A percentile compares a stretch with the other conserved stretches of the same genome.
Evolutionary conservation across 1,140 invertebrate genomes (phyloP).

Genomic region (Brachionus asplanchnoidis): DNA sequence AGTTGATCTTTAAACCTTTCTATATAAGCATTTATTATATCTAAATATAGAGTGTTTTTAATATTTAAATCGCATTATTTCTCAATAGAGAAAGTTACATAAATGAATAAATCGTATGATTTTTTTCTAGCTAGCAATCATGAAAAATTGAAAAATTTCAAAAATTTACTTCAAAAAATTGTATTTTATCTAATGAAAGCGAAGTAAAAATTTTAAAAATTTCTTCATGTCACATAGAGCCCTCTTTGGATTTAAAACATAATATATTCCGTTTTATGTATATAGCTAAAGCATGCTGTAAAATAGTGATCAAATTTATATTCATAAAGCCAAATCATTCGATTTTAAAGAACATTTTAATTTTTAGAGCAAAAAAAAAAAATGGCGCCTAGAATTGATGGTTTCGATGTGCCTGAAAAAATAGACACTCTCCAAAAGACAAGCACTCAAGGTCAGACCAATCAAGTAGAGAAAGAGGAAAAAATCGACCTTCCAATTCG

Average conservation of each 20-base stretch:
- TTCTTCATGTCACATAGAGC: neutral
- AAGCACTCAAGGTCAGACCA: neutral
- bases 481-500: constrained; percentile 83
- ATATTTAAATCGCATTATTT: neutral
- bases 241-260: neutral
- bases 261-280: neutral
- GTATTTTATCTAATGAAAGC: neutral
- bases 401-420: neutral
- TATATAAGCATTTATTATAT: neutral
- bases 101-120: neutral
- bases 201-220: neutral
- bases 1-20: neutral
- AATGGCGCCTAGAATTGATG: constrained; percentile 37
- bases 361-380: constrained; percentile 6
- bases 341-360: neutral
- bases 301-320: neutral
- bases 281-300: neutral
- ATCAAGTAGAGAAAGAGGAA: constrained; percentile 89
- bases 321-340: neutral
- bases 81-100: neutral
- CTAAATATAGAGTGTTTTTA: neutral
- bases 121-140: neutral
- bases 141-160: neutral
- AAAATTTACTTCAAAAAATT: neutral
- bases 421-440: neutral